Conservation (phyloP, 2,113 vertebrate genomes). For the Fulica atra region DNA sequence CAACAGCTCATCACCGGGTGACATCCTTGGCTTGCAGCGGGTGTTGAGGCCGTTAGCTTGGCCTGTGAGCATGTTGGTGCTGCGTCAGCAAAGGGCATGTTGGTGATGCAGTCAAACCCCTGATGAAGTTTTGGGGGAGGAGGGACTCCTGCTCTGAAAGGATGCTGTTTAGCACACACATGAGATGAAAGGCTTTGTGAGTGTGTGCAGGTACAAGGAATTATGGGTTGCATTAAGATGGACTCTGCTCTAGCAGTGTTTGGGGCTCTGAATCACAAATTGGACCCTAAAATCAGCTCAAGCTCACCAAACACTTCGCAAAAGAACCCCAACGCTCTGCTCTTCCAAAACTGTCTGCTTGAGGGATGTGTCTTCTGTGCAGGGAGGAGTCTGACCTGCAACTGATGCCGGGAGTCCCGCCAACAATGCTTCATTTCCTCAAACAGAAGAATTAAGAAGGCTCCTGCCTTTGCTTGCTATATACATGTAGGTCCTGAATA, state of each 20-base stretch:
- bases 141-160: not conserved
- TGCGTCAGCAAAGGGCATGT: not conserved
- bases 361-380: not conserved
- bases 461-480: not conserved
- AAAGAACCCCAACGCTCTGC: not conserved
- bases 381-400: not conserved
- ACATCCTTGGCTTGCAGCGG: not conserved
- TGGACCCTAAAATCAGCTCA: not conserved
- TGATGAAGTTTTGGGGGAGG: not conserved
- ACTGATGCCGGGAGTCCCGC: not conserved
- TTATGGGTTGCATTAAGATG: not conserved
- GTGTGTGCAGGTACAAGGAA: not conserved
- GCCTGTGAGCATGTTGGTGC: not conserved
- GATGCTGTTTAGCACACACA: not conserved
- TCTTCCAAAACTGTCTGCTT: not conserved
- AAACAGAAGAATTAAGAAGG: not conserved
- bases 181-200: not conserved
- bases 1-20: not conserved
- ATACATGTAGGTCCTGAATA: not conserved
- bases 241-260: not conserved
- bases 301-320: not conserved
- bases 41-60: not conserved
- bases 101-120: not conserved
- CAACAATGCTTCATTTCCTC: not conserved
- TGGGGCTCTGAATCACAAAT: not conserved